Evolutionary conservation across 2,797 vertebrate genomes (phyloP).

Genomic region (Danio albolineatus): DNA sequence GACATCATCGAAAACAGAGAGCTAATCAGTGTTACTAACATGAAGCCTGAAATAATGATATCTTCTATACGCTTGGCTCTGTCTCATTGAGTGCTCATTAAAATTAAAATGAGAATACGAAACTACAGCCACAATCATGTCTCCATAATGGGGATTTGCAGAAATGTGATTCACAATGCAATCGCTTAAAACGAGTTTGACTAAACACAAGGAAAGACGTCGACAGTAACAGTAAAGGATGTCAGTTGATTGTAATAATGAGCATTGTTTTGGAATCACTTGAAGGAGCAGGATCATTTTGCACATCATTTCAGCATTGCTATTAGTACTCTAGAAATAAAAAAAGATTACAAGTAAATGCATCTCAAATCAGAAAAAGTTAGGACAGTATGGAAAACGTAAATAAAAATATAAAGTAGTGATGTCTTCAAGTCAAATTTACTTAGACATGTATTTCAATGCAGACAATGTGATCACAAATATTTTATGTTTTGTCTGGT

Average conservation of each 20-base stretch:
- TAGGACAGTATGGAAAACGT: too few species aligned
- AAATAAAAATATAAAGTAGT: too few species aligned
- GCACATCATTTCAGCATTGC: background rate
- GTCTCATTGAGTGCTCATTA: slow-evolving; percentile 32
- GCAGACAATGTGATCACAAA: too few species aligned
- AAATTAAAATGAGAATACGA: slow-evolving; percentile 27
- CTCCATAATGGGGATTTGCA: slow-evolving; percentile 14
- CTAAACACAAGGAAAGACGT: background rate
- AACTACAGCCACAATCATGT: slow-evolving; percentile 10
- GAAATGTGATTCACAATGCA: background rate
- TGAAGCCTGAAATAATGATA: slow-evolving; percentile 37
- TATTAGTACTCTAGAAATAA: background rate
- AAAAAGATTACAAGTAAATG: background rate
- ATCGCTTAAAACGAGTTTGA: background rate
- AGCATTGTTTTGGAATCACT: background rate
- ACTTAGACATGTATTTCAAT: too few species aligned
- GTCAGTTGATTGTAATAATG: background rate
- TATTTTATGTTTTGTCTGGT: too few species aligned
- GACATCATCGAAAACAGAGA: slow-evolving; percentile 26
- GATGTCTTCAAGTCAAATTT: too few species aligned
- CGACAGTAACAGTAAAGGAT: background rate
- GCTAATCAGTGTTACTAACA: slow-evolving; percentile 25
- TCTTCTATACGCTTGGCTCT: background rate
- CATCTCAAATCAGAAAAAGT: too few species aligned
- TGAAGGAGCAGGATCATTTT: too few species aligned